Evolutionary conservation across 2,113 vertebrate species (phyloP).

Genomic region (Condylura cristata): DNA sequence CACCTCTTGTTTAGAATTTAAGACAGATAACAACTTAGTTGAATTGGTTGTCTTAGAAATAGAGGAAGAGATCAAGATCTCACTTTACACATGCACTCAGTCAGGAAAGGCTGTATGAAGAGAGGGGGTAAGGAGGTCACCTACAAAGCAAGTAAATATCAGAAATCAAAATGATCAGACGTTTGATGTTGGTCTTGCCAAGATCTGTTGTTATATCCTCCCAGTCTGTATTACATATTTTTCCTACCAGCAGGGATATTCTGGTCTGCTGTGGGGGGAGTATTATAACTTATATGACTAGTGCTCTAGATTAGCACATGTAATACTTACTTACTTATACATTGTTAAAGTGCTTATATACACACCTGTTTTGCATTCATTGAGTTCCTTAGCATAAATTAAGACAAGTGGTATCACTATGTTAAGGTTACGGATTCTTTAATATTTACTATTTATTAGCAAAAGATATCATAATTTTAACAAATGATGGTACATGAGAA

Average conservation of each 20-base stretch:
- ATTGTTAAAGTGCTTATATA: neutral
- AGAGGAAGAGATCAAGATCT: neutral
- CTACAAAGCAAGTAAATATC: neutral
- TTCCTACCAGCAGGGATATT: neutral
- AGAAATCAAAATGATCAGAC: neutral
- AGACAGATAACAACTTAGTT: constrained; percentile 85
- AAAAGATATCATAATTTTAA: neutral
- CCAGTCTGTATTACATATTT: neutral
- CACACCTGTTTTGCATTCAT: neutral
- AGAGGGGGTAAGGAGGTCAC: neutral
- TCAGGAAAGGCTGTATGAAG: neutral
- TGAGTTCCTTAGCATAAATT: neutral
- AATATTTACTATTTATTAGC: neutral
- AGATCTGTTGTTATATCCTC: neutral
- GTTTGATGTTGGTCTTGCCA: no score
- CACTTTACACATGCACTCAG: neutral
- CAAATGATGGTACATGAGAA: neutral
- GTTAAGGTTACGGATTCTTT: neutral
- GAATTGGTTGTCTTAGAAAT: neutral
- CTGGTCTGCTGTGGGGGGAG: neutral
- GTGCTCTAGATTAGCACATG: neutral
- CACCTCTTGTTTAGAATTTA: constrained; percentile 96
- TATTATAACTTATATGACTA: neutral
- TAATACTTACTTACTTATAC: neutral
- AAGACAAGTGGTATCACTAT: neutral